These are phyloP conservation scores for Hemistola chrysoprasaria DNA, from an alignment of 2,888 invertebrate species.

Conservation along the genomic window DNA sequence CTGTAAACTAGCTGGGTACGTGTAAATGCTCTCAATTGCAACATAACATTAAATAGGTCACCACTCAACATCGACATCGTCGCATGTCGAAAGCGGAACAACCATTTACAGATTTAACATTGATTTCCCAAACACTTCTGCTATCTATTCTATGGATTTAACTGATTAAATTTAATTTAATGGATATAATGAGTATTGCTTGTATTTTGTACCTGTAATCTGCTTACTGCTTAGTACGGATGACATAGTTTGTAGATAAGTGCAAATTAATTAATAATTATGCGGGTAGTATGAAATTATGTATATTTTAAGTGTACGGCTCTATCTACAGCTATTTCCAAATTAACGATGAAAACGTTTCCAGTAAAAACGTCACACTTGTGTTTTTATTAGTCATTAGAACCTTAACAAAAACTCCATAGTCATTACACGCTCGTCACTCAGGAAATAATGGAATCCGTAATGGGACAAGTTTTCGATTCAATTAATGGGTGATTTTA, in stretches of 20 bases:
- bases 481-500: slow-evolving; percentile 26
- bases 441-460: slow-evolving; percentile 29
- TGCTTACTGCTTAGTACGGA: no score
- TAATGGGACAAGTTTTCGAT: slow-evolving; percentile 37
- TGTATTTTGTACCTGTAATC: no score
- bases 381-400: slow-evolving; percentile 8
- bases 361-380: slow-evolving; percentile 14
- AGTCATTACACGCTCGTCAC: slow-evolving; percentile 17
- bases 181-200: no score
- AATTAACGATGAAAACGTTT: slow-evolving; percentile 8
- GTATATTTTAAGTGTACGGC: no score
- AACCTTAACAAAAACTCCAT: slow-evolving; percentile 14
- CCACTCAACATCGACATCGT: slow-evolving; percentile 18
- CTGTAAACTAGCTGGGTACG: slow-evolving; percentile 36
- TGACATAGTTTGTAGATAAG: no score
- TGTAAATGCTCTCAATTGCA: slow-evolving; percentile 38
- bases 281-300: no score
- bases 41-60: slow-evolving; percentile 39
- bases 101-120: slow-evolving; percentile 13
- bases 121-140: slow-evolving; percentile 8
- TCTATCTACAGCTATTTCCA: background rate
- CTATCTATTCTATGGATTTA: slow-evolving; percentile 4
- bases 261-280: no score
- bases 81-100: slow-evolving; percentile 20
- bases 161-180: no score